Conservation (phyloP, 2,797 vertebrate genomes). For the Distichodus sexfasciatus region DNA sequence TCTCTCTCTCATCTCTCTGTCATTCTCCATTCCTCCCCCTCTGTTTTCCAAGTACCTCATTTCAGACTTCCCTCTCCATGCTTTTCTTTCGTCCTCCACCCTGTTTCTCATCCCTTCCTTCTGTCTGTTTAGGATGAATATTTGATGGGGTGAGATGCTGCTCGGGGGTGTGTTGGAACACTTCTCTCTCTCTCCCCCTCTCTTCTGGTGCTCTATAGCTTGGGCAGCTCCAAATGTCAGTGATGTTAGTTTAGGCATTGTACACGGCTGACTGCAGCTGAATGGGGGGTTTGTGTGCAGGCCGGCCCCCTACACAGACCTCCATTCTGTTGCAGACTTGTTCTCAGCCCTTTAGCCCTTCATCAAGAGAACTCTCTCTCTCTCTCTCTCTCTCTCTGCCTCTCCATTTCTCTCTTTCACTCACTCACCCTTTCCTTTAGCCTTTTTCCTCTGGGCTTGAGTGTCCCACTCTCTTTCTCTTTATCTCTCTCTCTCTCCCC, state of each 20-base stretch:
- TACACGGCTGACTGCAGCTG: conserved; percentile 86
- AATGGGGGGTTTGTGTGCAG: conserved; percentile 86
- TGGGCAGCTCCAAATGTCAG: conserved; percentile 78
- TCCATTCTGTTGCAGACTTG: conserved; percentile 75
- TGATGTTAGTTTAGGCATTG: conserved; percentile 97
- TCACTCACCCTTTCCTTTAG: conserved; percentile 17
- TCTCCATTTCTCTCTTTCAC: conserved; percentile 25
- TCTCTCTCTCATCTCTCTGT: no score
- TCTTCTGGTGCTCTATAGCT: conserved; percentile 69
- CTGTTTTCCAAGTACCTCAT: no score
- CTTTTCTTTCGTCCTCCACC: no score
- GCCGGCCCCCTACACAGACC: conserved; percentile 81
- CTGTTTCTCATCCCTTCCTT: no score
- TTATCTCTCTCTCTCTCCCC: conserved; percentile 24
- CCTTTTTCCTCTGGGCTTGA: no score
- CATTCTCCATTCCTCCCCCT: no score
- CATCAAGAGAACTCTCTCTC: conserved; percentile 64
- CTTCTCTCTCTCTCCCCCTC: conserved; percentile 45
- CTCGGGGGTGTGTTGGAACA: conserved; percentile 61
- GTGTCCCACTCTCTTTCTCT: conserved; percentile 45
- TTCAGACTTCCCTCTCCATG: no score
- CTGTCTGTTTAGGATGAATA: conserved; percentile 63
- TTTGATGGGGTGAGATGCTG: conserved; percentile 69
- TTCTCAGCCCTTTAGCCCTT: conserved; percentile 69
- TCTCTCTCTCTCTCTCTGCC: conserved; percentile 41